Conservation (phyloP, 2,888 invertebrate species). For the Platycnemis pennipes region DNA sequence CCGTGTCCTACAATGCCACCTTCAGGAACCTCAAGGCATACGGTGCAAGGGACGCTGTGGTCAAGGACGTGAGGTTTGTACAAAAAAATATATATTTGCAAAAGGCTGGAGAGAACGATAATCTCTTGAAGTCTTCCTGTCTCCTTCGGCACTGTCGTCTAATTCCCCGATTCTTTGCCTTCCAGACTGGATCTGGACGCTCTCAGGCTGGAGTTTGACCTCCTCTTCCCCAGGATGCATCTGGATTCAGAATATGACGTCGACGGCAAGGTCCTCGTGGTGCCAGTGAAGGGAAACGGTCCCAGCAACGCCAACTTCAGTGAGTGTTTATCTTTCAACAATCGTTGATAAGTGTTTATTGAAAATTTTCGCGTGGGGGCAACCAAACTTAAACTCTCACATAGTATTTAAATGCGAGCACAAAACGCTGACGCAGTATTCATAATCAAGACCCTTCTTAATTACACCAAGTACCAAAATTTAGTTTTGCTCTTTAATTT, state of each 20-base stretch:
- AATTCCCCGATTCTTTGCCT: not conserved
- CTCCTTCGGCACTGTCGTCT: not conserved
- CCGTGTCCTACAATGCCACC: constrained; percentile 61
- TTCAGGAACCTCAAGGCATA: constrained; percentile 66
- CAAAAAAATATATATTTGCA: not conserved
- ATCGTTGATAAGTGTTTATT: too few species aligned
- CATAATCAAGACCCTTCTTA: too few species aligned
- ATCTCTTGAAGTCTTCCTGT: not conserved
- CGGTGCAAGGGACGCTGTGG: constrained; percentile 64
- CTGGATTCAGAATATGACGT: constrained; percentile 59
- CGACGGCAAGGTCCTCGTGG: constrained; percentile 67
- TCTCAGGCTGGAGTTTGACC: constrained; percentile 59
- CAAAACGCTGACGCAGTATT: too few species aligned
- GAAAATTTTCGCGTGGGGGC: too few species aligned
- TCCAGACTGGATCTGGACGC: constrained; percentile 54
- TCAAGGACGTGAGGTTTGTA: constrained; percentile 34
- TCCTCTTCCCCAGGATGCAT: constrained; percentile 61
- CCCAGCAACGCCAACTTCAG: constrained; percentile 69
- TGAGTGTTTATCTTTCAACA: constrained; percentile 11
- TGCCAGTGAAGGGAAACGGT: constrained; percentile 69
- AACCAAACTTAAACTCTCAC: too few species aligned
- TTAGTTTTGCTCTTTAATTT: too few species aligned
- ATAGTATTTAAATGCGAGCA: too few species aligned
- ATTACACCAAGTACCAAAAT: too few species aligned
- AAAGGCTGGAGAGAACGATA: too few species aligned